phyloP scores from a whole-genome alignment of 1,140 invertebrate species.

The Scaptomyza pallida region DNA sequence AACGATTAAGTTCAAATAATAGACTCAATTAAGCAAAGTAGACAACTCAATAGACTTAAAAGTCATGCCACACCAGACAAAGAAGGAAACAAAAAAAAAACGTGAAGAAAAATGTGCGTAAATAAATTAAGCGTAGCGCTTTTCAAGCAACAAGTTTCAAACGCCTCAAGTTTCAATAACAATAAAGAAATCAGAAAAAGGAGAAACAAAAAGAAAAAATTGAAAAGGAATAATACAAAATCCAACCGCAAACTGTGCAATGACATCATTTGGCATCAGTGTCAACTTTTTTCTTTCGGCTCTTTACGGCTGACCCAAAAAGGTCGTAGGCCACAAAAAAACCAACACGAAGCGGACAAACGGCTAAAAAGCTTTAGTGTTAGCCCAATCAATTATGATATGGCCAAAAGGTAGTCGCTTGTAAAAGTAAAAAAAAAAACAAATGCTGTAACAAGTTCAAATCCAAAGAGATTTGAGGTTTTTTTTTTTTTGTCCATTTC shows the following conservation, averaged over 20 bases:
- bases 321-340: constrained; percentile 36
- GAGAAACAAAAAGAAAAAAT: constrained; percentile 49
- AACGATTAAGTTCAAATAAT: constrained; percentile 73
- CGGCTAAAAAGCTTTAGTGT: constrained; percentile 35
- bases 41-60: constrained; percentile 68
- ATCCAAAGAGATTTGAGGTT: constrained; percentile 49
- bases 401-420: constrained; percentile 60
- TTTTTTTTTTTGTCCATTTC: not conserved
- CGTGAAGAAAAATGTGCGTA: constrained; percentile 37
- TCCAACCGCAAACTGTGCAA: constrained; percentile 53
- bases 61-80: constrained; percentile 22
- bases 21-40: constrained; percentile 75
- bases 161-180: constrained; percentile 39
- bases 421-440: too few relatives aligned
- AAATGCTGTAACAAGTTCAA: constrained; percentile 19
- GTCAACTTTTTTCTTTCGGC: constrained; percentile 46
- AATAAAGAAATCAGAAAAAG: constrained; percentile 41
- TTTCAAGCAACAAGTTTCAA: constrained; percentile 48
- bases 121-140: constrained; percentile 39
- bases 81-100: constrained; percentile 29
- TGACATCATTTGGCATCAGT: constrained; percentile 79
- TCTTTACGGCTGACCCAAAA: constrained; percentile 23
- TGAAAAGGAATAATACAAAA: constrained; percentile 39
- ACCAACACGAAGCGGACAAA: constrained; percentile 27
- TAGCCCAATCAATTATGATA: constrained; percentile 68